Evolutionary conservation across 2,113 vertebrate genomes (phyloP).

Genomic region (Pomatostomus ruficeps): DNA sequence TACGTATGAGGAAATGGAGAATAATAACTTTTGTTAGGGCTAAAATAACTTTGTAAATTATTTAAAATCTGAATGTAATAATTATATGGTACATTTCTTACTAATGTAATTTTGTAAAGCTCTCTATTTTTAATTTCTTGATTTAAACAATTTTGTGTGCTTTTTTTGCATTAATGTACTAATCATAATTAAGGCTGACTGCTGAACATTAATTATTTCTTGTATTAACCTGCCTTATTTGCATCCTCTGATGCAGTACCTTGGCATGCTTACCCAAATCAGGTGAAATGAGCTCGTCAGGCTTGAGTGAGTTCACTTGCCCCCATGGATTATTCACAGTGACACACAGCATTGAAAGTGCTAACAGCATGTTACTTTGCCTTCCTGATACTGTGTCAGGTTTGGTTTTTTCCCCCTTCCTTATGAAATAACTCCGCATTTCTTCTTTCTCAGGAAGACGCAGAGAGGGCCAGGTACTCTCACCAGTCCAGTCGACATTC

Average conservation of each 20-base stretch:
- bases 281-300: not conserved
- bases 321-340: not conserved
- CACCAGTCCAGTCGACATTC: slow-evolving; percentile 74
- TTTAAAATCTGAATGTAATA: not conserved
- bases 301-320: not conserved
- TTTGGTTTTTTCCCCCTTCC: not conserved
- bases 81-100: not conserved
- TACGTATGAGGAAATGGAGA: not conserved
- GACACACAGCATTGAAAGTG: not conserved
- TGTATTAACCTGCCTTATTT: not conserved
- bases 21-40: not conserved
- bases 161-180: not conserved
- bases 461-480: slow-evolving; percentile 86
- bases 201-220: not conserved
- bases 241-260: not conserved
- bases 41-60: not conserved
- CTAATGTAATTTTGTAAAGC: not conserved
- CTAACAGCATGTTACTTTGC: not conserved
- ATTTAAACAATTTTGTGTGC: not conserved
- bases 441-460: slow-evolving; percentile 85
- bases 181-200: not conserved
- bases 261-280: not conserved
- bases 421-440: slow-evolving; percentile 21
- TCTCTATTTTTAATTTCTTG: not conserved
- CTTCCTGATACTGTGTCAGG: not conserved